These are phyloP conservation scores for Teleogryllus oceanicus DNA, from an alignment of 2,888 invertebrate genomes.

Conservation along the genomic window DNA sequence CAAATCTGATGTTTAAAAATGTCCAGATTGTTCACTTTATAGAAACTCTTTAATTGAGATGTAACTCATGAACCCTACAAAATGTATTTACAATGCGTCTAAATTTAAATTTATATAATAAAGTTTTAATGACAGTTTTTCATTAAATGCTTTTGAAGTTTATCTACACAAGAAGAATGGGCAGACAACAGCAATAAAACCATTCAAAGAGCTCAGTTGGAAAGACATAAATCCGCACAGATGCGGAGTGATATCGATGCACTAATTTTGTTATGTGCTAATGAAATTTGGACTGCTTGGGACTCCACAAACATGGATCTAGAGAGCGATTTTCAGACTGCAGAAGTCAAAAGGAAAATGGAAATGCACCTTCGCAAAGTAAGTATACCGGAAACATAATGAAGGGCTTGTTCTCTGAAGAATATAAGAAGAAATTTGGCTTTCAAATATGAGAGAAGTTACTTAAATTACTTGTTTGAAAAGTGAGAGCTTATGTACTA, in stretches of 20 bases:
- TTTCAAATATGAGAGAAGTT: no score
- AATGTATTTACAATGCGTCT: no score
- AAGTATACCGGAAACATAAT: not conserved
- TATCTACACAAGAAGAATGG: not conserved
- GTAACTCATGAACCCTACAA: no score
- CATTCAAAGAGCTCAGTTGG: not conserved
- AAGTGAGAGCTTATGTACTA: not conserved
- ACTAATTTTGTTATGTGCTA: not conserved
- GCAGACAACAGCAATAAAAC: not conserved
- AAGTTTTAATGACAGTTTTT: no score
- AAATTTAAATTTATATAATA: no score
- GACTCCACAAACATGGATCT: not conserved
- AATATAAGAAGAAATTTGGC: no score
- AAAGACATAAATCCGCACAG: not conserved
- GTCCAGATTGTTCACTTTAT: no score
- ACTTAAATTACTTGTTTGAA: no score
- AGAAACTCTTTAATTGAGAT: no score
- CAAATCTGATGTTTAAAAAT: no score
- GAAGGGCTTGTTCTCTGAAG: no score
- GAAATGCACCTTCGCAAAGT: not conserved
- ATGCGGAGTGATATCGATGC: not conserved
- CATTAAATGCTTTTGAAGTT: no score
- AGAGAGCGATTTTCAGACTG: not conserved
- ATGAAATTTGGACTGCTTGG: not conserved
- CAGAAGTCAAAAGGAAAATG: not conserved